Base-by-base conservation (phyloP, 2,888 invertebrate genomes). In the Aphidius colemani region DNA sequence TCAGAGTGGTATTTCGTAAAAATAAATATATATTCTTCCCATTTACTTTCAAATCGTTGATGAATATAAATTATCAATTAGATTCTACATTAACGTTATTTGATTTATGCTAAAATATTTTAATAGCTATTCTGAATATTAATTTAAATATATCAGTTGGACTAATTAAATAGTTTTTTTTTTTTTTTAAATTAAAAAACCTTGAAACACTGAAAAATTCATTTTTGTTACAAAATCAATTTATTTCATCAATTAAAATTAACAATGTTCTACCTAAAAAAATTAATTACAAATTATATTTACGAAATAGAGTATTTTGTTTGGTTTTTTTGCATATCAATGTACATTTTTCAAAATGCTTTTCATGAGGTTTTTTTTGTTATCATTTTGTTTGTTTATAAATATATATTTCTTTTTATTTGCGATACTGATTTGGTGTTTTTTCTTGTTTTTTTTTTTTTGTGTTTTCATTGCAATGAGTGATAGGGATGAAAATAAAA, bases 171-270 rank as follows among this genome's bases (percentile, higher is more conserved):
- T 30, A 30, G 30, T 18, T 2, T 18, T 18, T 18, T 13, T 13
- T 13, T 13, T 13, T 13, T 13, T 13, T 13, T 13, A 13, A 13
- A 13, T 13, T 13, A 1, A 13, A 13, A 13, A 13, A 18, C 1
- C 13, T 18, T 18, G 1, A 18, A 18, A 18, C 13, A 1, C 2
- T 18, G 13, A 18, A 18, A 30, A 30, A 30, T 30, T 30, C 4
- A 30, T 75, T 75, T 80, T 79, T 70, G 74, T 78, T 75, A 73
- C 60, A 73, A 78, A 78, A 74, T 75, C 71, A 71, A 70, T 77
- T 78, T 78, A 77, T 78, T 77, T 63, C 70, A 71, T 72, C 69
- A 74, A 66, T 63, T 68, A 57, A 46, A 53, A 57, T 30, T 46
- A n/a, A 45, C 45, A 30, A 45, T 46, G 57, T 44, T 57, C 64